A percentile compares a stretch with the other conserved stretches of the same genome.
phyloP scores from a whole-genome alignment of 2,888 invertebrate species.

The Limnephilus auricula region DNA sequence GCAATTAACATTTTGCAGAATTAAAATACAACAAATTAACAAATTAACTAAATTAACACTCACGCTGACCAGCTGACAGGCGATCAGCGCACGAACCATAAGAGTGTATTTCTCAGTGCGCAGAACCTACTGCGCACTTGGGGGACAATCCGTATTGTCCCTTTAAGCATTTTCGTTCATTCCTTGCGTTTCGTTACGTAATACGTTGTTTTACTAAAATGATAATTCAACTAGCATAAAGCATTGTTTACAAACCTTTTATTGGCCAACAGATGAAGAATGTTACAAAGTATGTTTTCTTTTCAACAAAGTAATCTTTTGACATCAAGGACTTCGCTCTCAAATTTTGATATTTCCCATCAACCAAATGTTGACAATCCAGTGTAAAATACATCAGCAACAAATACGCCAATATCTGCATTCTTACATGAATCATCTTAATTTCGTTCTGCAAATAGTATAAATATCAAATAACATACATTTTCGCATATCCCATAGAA shows the following conservation, averaged over 20 bases:
- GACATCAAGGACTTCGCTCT: neutral
- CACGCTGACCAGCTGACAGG: no score
- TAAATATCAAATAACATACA: neutral
- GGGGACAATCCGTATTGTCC: no score
- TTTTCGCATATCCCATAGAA: no score
- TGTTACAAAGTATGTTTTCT: neutral
- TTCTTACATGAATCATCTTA: neutral
- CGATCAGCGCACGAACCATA: no score
- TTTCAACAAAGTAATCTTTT: neutral
- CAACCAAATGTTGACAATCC: neutral
- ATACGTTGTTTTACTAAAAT: neutral
- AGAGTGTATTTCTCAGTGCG: no score
- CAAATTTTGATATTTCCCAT: neutral
- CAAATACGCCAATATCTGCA: neutral
- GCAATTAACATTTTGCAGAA: no score
- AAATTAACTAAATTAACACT: no score
- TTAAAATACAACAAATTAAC: no score
- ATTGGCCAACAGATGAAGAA: constrained; percentile 5
- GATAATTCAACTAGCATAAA: neutral
- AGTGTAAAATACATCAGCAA: neutral
- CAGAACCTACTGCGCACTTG: no score
- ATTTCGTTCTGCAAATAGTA: neutral
- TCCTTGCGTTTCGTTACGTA: no score
- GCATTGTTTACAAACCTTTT: neutral
- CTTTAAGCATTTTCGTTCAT: no score